Conservation (phyloP, 1,140 invertebrate genomes). For the Aricia agestis region DNA sequence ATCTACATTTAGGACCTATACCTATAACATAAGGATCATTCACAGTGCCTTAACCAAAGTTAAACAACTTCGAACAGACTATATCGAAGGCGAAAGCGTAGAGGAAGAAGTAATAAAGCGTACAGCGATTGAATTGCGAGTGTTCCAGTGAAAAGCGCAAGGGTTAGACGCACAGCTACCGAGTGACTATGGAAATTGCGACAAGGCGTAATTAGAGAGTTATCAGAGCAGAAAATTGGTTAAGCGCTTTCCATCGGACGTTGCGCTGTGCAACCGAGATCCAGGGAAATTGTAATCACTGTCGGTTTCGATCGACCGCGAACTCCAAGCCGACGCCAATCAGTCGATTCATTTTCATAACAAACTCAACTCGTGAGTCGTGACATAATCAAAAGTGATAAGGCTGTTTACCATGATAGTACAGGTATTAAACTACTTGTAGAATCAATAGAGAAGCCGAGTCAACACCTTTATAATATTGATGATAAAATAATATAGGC, state of each 20-base stretch:
- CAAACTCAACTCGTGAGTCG: background rate
- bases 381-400: conserved; percentile 4
- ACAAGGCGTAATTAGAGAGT: conserved; percentile 68
- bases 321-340: conserved; percentile 51
- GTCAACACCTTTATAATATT: background rate
- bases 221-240: conserved; percentile 74
- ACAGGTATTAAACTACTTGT: background rate
- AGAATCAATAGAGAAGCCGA: background rate
- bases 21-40: too few relatives aligned
- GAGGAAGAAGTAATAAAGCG: conserved; percentile 45
- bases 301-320: conserved; percentile 68
- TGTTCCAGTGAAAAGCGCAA: conserved; percentile 58
- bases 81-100: conserved; percentile 61
- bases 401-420: too few relatives aligned
- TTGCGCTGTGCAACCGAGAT: conserved; percentile 65
- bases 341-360: conserved; percentile 21
- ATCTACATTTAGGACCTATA: background rate
- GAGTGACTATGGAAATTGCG: conserved; percentile 63
- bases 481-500: too few relatives aligned
- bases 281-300: conserved; percentile 74
- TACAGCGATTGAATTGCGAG: conserved; percentile 41
- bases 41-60: too few relatives aligned
- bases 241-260: conserved; percentile 74
- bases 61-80: background rate
- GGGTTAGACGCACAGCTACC: conserved; percentile 52